Evolutionary conservation across 2,797 vertebrate species (phyloP).

Genomic region (Rousettus madagascariensis): DNA sequence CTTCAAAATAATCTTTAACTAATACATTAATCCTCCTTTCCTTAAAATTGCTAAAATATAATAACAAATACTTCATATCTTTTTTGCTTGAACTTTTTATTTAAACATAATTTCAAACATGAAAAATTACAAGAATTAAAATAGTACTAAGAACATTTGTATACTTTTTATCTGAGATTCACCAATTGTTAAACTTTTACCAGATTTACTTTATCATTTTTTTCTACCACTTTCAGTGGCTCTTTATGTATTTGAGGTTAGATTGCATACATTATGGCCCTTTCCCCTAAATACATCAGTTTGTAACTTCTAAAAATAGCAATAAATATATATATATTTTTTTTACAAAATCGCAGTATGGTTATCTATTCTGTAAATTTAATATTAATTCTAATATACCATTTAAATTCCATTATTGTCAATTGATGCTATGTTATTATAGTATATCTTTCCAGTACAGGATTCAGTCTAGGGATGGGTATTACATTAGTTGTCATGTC

Average conservation of each 20-base stretch:
- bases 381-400: background rate
- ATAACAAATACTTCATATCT: background rate
- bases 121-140: background rate
- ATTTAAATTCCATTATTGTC: background rate
- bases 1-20: background rate
- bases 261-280: background rate
- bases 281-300: background rate
- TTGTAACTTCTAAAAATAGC: background rate
- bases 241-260: background rate
- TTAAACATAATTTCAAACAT: background rate
- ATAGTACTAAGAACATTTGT: background rate
- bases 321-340: background rate
- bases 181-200: background rate
- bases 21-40: background rate
- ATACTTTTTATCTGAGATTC: background rate
- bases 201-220: background rate
- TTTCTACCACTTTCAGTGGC: background rate
- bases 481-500: background rate
- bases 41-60: background rate
- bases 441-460: background rate
- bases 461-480: background rate
- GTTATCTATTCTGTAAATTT: background rate
- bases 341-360: background rate
- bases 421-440: background rate
- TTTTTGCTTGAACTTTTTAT: background rate